Conservation (phyloP, 2,888 invertebrate species). For the Frankliniella fusca region DNA sequence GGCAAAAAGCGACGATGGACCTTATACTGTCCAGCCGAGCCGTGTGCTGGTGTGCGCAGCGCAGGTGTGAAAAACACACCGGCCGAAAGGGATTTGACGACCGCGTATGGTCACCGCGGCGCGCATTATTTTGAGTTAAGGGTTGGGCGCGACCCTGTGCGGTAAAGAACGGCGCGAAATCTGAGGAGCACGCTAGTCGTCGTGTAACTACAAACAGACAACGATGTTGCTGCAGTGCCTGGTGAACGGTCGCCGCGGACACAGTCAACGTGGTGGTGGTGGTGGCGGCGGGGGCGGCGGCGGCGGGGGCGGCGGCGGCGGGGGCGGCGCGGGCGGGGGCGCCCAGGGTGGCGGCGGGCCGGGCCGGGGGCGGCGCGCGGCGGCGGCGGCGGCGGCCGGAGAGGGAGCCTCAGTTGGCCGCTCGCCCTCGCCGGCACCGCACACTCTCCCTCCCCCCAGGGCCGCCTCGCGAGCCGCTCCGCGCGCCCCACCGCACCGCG, state of each 20-base stretch:
- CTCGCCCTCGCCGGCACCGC: slow-evolving; percentile 1
- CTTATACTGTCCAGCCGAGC: no score
- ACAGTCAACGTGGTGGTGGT: background rate
- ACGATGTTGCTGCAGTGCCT: no score
- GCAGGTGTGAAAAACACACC: no score
- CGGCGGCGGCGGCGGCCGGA: background rate
- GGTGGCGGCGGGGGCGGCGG: background rate
- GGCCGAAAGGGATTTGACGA: no score
- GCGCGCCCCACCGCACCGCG: background rate
- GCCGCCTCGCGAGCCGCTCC: background rate
- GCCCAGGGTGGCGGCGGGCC: background rate
- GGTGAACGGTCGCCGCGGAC: background rate
- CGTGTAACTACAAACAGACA: background rate
- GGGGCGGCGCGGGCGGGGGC: background rate
- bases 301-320: background rate
- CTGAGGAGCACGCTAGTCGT: background rate
- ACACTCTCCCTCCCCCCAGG: background rate
- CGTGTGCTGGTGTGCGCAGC: no score
- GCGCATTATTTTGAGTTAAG: no score
- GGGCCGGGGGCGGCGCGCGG: background rate
- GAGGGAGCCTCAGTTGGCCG: background rate
- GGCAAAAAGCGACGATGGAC: no score
- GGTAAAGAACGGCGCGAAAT: no score
- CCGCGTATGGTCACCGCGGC: no score
- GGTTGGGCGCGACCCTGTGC: no score